These are phyloP conservation scores for Siniperca scherzeri DNA, from an alignment of 2,797 vertebrate species.

Conservation along the genomic window DNA sequence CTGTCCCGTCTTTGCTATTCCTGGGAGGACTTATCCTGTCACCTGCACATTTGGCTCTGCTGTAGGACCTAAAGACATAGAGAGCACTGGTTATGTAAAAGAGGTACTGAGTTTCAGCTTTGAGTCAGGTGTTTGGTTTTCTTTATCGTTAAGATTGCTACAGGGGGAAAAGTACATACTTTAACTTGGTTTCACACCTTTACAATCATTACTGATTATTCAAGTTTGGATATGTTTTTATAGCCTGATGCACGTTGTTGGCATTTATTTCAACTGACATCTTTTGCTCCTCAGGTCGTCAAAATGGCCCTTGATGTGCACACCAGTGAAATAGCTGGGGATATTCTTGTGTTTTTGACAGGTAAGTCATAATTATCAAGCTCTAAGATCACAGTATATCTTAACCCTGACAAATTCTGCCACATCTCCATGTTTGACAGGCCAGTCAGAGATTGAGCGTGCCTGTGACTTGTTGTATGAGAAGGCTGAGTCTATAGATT, in stretches of 20 bases:
- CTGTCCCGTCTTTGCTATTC: constrained; percentile 92
- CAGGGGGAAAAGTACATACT: not conserved
- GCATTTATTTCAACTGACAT: not conserved
- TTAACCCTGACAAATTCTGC: not conserved
- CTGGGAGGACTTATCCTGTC: constrained; percentile 94
- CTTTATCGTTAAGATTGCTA: not conserved
- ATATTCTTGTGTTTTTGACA: constrained; percentile 97
- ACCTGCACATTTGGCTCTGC: constrained; percentile 91
- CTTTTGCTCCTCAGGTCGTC: constrained; percentile 87
- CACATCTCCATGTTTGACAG: constrained; percentile 76
- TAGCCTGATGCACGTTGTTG: not conserved
- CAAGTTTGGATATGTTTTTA: not conserved
- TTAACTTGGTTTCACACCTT: not conserved
- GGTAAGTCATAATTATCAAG: constrained; percentile 79
- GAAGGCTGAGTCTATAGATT: constrained; percentile 94
- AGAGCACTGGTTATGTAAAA: constrained; percentile 91
- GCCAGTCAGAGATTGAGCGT: constrained; percentile 95
- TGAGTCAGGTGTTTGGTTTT: not conserved
- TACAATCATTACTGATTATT: not conserved
- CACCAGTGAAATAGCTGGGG: constrained; percentile 91
- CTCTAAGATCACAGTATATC: not conserved
- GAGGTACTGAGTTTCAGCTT: constrained; percentile 85
- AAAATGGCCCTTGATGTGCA: constrained; percentile 93
- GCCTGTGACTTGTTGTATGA: constrained; percentile 94
- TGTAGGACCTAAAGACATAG: constrained; percentile 92